A percentile compares a stretch with the other conserved stretches of the same genome.
Conservation (phyloP, 2,888 invertebrate genomes). For the Pediacus dermestoides region DNA sequence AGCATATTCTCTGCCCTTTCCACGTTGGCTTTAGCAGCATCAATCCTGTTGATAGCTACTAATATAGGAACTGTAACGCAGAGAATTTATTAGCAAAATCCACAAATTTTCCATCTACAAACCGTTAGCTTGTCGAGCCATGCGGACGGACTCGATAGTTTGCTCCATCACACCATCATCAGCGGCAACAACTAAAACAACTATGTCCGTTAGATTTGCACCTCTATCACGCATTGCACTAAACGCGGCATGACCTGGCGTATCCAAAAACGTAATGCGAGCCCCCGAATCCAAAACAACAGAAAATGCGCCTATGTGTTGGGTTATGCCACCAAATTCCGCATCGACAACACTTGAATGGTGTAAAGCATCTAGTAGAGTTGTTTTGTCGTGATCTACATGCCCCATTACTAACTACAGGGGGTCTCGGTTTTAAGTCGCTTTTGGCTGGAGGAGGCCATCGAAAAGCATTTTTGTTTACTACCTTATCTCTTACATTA, state of each 20-base stretch:
- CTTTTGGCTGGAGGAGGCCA: conserved; percentile 64
- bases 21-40: conserved; percentile 85
- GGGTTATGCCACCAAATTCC: conserved; percentile 98
- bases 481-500: conserved; percentile 28
- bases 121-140: conserved; percentile 77
- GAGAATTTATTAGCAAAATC: too few relatives aligned
- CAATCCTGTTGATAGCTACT: conserved; percentile 98
- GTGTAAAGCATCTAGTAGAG: conserved; percentile 83
- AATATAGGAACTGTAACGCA: conserved; percentile 86
- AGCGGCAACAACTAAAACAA: conserved; percentile 94
- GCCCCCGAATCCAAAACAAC: conserved; percentile 66
- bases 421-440: conserved; percentile 71
- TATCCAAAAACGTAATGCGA: conserved; percentile 91
- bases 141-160: conserved; percentile 85
- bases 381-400: conserved; percentile 98
- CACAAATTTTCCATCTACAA: too few relatives aligned
- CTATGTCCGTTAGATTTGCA: conserved; percentile 90
- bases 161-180: conserved; percentile 99
- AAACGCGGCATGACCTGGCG: conserved; percentile 99
- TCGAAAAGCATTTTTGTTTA: conserved; percentile 55
- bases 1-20: conserved; percentile 76
- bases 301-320: conserved; percentile 97
- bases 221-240: conserved; percentile 90
- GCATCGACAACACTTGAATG: conserved; percentile 81
- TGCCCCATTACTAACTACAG: conserved; percentile 99